phyloP scores from a whole-genome alignment of 2,888 invertebrate species.

The Drosophila rellima region DNA sequence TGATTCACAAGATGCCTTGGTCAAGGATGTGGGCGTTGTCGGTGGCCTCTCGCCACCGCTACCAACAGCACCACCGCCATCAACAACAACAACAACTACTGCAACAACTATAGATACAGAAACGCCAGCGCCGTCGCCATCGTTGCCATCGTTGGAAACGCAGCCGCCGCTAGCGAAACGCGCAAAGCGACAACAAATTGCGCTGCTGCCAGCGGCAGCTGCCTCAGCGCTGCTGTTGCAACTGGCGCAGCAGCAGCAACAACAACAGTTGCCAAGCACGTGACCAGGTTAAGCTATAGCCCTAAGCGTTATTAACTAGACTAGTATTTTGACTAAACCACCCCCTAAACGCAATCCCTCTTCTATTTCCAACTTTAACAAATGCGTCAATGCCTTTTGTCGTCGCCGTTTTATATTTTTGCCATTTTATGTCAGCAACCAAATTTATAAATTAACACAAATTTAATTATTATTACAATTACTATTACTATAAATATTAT shows the following conservation, averaged over 20 bases:
- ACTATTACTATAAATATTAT: constrained; percentile 14
- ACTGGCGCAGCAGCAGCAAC: constrained; percentile 36
- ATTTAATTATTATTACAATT: constrained; percentile 3
- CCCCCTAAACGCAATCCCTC: no score
- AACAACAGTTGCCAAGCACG: constrained; percentile 20
- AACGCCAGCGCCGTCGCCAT: constrained; percentile 1
- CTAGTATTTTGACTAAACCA: constrained; percentile 39
- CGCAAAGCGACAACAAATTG: constrained; percentile 57
- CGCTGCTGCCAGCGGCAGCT: constrained; percentile 54
- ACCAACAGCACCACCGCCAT: constrained; percentile 21
- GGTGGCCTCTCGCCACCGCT: constrained; percentile 57
- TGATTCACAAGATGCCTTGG: constrained; percentile 73
- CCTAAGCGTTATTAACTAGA: constrained; percentile 46
- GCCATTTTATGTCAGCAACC: constrained; percentile 41
- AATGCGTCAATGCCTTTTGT: constrained; percentile 13
- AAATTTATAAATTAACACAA: constrained; percentile 28
- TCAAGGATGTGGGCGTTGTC: constrained; percentile 66
- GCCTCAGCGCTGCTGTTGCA: constrained; percentile 57
- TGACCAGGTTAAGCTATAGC: constrained; percentile 29
- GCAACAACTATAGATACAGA: neutral
- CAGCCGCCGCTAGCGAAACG: constrained; percentile 48
- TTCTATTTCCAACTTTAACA: constrained; percentile 7
- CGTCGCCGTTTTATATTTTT: constrained; percentile 24
- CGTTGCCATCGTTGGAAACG: neutral
- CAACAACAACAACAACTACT: neutral